Conservation (phyloP, 1,140 invertebrate genomes). For the Pemphigus obesinymphae region DNA sequence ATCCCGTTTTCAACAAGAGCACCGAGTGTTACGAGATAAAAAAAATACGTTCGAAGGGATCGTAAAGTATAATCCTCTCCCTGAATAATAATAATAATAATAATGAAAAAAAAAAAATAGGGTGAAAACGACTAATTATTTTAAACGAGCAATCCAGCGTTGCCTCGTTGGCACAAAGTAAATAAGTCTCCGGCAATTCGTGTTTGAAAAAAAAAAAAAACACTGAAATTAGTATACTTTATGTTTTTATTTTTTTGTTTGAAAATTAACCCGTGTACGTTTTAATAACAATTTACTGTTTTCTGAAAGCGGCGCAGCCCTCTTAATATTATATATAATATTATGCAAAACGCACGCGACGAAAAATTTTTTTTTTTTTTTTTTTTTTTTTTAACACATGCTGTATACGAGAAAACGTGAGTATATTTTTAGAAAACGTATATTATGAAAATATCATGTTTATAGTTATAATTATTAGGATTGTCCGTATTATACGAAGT, state of each 20-base stretch:
- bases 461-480: background rate
- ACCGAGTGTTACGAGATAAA: background rate
- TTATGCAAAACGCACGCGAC: background rate
- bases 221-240: background rate
- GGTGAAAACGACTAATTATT: constrained; percentile 13
- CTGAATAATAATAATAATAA: background rate
- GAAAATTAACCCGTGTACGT: background rate
- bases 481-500: background rate
- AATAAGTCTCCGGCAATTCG: background rate
- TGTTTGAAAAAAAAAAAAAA: background rate
- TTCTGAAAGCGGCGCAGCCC: background rate
- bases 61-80: background rate
- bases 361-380: background rate
- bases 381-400: background rate
- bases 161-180: background rate
- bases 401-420: too few species aligned
- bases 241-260: background rate
- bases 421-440: too few species aligned
- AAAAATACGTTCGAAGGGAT: background rate
- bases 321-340: background rate
- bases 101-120: background rate
- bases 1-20: too few species aligned
- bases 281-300: background rate
- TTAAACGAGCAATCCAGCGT: background rate
- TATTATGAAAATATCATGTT: background rate